Evolutionary conservation across 1,140 invertebrate species (phyloP), one percentile per base, ranked within the genome.

Genomic region (Sminthurides bifidus): DNA sequence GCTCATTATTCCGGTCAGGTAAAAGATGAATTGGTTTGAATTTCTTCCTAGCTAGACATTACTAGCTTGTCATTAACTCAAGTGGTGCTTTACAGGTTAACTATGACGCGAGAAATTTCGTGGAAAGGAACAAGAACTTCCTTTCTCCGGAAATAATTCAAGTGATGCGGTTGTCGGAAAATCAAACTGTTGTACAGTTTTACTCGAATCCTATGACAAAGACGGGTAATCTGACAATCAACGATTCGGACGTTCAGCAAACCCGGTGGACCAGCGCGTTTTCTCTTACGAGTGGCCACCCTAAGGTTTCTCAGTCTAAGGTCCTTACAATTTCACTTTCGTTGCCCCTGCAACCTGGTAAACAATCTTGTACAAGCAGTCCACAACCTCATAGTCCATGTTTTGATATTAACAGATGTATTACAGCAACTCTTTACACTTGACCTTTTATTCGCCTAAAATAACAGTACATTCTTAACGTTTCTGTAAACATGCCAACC

Each of bases 61-160:
- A 19, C n/a, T 33, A 15, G 26, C 33, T 8, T 50, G 31, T 30
- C 29, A 50, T 33, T 30, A 53, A 43, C 30, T 43, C 27, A 21
- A 52, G 23, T 33, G 24, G 6, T 8, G 21, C 29, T 52, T 52
- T 48, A 17, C 35, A 65, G 23, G 68, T 70, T 8, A 76, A 77
- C 48, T 94, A 94, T 67, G 82, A 89, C 66, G 80, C 79, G 0
- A 75, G 77, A 52, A 82, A 87, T 66, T 87, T 93, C 69, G 75
- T 85, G 2, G 81, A 85, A 58, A 91, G 88, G 69, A 93, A 93
- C 73, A 78, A 85, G 38, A 89, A 93, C 68, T 89, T 89, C 65
- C 72, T 92, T 12, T 82, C 89, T 1, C 83, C 83, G 1, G 89
- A 92, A 72, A 81, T 92, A 70, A 64, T 72, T 33, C 68, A 71